A percentile compares a stretch with the other conserved stretches of the same genome.
These are phyloP conservation scores for Aphaenogaster floridana DNA, from an alignment of 1,140 invertebrate species.

Conservation along the genomic window DNA sequence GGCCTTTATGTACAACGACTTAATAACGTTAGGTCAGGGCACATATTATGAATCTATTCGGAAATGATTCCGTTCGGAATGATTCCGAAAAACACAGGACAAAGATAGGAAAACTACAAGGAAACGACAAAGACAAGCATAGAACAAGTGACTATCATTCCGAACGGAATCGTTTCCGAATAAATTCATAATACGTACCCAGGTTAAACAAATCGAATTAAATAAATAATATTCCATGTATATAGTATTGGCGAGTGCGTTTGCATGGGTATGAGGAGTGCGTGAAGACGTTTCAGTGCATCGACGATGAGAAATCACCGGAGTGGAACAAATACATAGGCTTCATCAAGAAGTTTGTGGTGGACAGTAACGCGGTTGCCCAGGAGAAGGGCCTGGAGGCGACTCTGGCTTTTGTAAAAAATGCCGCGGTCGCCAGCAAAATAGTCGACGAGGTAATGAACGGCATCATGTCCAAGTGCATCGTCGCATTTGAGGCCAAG, in stretches of 20 bases:
- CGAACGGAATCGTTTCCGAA: too few species aligned
- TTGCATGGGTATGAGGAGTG: constrained; percentile 97
- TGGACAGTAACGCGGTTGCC: constrained; percentile 97
- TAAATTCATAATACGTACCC: too few species aligned
- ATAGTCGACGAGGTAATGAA: constrained; percentile 95
- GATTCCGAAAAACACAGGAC: too few species aligned
- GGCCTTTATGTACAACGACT: too few species aligned
- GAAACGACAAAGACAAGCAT: too few species aligned
- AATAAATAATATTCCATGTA: constrained; percentile 54
- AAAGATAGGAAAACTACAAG: too few species aligned
- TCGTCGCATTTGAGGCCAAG: constrained; percentile 95
- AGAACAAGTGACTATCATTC: too few species aligned
- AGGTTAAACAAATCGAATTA: constrained; percentile 11
- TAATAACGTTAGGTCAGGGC: too few species aligned
- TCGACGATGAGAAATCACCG: constrained; percentile 96
- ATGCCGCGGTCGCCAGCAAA: constrained; percentile 93
- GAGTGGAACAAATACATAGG: constrained; percentile 97
- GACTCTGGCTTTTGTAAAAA: constrained; percentile 95
- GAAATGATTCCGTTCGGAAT: too few species aligned
- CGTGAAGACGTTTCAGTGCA: constrained; percentile 94
- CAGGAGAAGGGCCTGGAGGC: constrained; percentile 99
- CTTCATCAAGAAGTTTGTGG: constrained; percentile 98
- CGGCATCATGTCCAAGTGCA: constrained; percentile 96
- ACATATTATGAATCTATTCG: too few species aligned
- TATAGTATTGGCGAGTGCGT: constrained; percentile 96